Percentiles rank a stretch among this genome's conserved stretches.
phyloP scores from a whole-genome alignment of 2,888 invertebrate species.

The Neoitamus cyanurus region DNA sequence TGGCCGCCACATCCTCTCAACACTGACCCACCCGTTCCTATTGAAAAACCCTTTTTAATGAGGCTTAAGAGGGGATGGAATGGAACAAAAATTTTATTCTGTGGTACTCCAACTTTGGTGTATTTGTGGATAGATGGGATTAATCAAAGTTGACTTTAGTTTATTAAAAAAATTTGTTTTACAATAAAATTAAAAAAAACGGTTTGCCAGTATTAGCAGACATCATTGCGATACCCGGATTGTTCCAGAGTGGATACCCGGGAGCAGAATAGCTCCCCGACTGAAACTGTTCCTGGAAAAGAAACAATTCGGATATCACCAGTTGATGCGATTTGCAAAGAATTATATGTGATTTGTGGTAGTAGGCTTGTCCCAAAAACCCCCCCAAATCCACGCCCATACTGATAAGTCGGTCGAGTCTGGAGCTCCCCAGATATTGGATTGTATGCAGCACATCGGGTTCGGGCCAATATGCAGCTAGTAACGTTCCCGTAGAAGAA shows the following conservation, averaged over 20 bases:
- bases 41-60: no score
- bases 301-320: conserved; percentile 71
- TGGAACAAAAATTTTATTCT: no score
- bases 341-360: conserved; percentile 64
- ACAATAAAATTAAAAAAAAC: no score
- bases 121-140: no score
- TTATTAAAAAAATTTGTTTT: no score
- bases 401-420: conserved; percentile 43
- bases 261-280: conserved; percentile 70
- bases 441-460: conserved; percentile 73
- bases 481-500: conserved; percentile 73
- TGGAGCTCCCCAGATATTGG: conserved; percentile 75
- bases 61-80: no score
- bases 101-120: no score
- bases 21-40: no score
- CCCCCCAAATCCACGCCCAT: neutral
- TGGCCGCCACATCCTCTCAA: no score
- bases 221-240: conserved; percentile 58
- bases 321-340: conserved; percentile 69
- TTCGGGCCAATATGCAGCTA: conserved; percentile 73
- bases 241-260: conserved; percentile 68
- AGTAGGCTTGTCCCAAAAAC: neutral
- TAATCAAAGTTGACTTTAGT: no score
- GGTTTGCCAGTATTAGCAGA: conserved; percentile 54
- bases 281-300: conserved; percentile 68